Conservation (phyloP, 2,113 vertebrate species). For the Larimichthys polyactis region DNA sequence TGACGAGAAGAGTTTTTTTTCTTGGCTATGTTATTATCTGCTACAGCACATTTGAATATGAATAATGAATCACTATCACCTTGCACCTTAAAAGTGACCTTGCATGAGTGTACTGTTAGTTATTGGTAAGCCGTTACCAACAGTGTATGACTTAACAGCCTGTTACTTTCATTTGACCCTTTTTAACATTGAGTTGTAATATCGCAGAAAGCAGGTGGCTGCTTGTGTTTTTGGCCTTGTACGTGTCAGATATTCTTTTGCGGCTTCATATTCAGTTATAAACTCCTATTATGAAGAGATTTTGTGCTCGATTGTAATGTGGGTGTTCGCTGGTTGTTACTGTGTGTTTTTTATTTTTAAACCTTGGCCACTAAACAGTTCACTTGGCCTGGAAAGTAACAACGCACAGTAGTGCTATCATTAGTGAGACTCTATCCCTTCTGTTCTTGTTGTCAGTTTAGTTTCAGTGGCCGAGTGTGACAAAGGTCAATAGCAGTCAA, state of each 20-base stretch:
- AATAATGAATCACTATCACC: not conserved
- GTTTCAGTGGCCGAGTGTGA: constrained; percentile 14
- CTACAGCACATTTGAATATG: not conserved
- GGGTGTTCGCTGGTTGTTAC: constrained; percentile 22
- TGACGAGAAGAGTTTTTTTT: not conserved
- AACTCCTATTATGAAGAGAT: not conserved
- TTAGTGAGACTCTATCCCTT: constrained; percentile 11
- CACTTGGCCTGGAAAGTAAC: not conserved
- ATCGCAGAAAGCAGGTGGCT: not conserved
- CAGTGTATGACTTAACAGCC: not conserved
- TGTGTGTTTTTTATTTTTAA: constrained; percentile 37
- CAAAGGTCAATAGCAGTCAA: constrained; percentile 17
- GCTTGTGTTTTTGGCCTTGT: not conserved
- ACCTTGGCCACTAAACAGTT: constrained; percentile 18
- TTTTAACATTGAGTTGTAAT: not conserved
- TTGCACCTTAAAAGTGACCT: not conserved
- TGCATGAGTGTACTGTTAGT: not conserved
- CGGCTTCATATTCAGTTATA: not conserved
- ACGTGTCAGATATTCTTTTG: constrained; percentile 3
- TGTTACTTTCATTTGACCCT: not conserved
- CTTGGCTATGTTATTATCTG: not conserved
- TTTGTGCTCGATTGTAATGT: not conserved
- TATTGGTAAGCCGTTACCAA: not conserved
- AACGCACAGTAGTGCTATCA: constrained; percentile 1
- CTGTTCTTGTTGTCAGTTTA: constrained; percentile 20